Evolutionary conservation across 2,113 vertebrate genomes (phyloP).

Genomic region (Pseudolaguvia tuberculata): DNA sequence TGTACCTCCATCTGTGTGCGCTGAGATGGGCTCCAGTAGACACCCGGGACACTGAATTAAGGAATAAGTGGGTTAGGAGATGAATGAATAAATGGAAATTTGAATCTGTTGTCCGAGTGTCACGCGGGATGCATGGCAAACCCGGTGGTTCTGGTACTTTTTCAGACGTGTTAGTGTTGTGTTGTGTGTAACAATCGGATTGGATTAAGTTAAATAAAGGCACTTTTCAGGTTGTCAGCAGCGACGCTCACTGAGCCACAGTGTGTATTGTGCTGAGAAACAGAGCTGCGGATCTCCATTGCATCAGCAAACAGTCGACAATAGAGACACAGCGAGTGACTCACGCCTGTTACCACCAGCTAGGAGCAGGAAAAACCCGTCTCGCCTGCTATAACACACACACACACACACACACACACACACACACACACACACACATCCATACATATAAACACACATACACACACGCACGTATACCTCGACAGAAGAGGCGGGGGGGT

Average conservation of each 20-base stretch:
- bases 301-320: slow-evolving; percentile 73
- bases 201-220: slow-evolving; percentile 59
- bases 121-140: no score
- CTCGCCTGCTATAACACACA: slow-evolving; percentile 38
- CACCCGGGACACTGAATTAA: no score
- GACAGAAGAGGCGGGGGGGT: no score
- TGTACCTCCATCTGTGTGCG: no score
- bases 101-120: no score
- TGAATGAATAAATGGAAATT: no score
- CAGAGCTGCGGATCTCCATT: slow-evolving; percentile 56
- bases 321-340: slow-evolving; percentile 55
- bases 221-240: slow-evolving; percentile 64
- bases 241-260: slow-evolving; percentile 45
- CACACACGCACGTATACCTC: no score
- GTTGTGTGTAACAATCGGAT: background rate
- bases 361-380: slow-evolving; percentile 51
- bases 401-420: slow-evolving; percentile 29
- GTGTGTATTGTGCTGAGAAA: slow-evolving; percentile 62
- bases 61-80: no score
- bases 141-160: background rate
- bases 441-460: slow-evolving; percentile 1
- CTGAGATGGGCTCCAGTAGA: no score
- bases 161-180: background rate
- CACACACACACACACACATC: slow-evolving; percentile 17
- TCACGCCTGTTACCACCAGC: slow-evolving; percentile 41